Percentiles rank a stretch among this genome's conserved stretches.
Conservation (phyloP, 2,888 invertebrate species). For the Tiliacea aurago region DNA sequence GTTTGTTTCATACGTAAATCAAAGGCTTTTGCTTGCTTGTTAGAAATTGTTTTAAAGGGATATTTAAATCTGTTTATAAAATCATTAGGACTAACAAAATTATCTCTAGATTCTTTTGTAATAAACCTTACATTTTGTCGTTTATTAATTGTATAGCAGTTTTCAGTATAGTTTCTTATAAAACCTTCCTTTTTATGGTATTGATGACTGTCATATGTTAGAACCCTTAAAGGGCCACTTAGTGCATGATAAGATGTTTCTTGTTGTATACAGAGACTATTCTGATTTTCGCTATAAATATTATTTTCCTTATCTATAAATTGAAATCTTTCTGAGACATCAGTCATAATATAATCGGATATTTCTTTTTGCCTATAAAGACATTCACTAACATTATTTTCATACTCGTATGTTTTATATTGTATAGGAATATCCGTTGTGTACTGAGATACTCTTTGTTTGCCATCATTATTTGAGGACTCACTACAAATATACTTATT, state of each 20-base stretch:
- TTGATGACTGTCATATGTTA: conserved; percentile 78
- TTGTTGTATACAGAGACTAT: conserved; percentile 12
- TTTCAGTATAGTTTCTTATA: conserved; percentile 15
- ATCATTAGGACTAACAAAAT: conserved; percentile 63
- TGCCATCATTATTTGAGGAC: background rate
- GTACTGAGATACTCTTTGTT: background rate
- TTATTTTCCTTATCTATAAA: conserved; percentile 8
- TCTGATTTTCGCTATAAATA: conserved; percentile 4
- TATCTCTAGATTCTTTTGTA: conserved; percentile 72
- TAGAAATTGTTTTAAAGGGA: conserved; percentile 32
- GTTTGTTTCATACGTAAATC: conserved; percentile 40
- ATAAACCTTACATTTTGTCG: conserved; percentile 63
- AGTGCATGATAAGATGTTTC: conserved; percentile 15
- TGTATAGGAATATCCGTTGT: background rate
- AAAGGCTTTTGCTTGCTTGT: conserved; percentile 18
- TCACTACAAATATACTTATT: conserved; percentile 17
- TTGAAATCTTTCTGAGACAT: background rate
- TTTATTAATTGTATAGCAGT: conserved; percentile 13
- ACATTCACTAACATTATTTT: background rate
- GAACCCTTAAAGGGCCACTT: conserved; percentile 25
- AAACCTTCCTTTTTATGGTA: conserved; percentile 54
- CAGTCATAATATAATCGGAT: background rate
- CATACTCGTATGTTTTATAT: background rate
- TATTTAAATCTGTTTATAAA: conserved; percentile 25
- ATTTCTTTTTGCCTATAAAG: background rate